Base-by-base conservation (phyloP, 2,888 invertebrate species). In the Macropis europaea region DNA sequence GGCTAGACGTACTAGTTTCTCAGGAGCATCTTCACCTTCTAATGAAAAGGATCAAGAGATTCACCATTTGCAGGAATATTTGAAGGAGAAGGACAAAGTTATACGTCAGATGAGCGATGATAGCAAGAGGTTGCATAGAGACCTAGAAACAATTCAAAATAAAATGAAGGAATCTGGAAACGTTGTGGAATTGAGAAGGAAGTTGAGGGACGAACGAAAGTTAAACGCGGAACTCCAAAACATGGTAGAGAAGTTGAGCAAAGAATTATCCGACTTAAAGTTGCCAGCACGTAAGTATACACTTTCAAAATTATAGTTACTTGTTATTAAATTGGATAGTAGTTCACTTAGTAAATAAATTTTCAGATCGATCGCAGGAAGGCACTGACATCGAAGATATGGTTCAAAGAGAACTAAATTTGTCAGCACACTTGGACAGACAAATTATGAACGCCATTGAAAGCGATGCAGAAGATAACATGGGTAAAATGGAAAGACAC, bases 51-150 rank as follows among this genome's bases (percentile, higher is more conserved):
- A 91, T 56, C 91, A 91, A 64, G 93, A 94, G 85, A 89, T 94
- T 1, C 90, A 90, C 17, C 90, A 91, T 64, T 87, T 94, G 34
- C 92, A 93, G 81, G 91, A 92, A 11, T 91, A 92, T 30, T 81
- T 95, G 0, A 92, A 66, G 91, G 92, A 93, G 47, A 93, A 93
- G 79, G 93, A 94, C 36, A 91, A 90, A 68, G 89, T 92, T 0
- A 91, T 92, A 0, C 91, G 92, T 60, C 93, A 93, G 13, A 93
- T 94, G 83, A 92, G 92, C 11, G 90, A 90, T 19, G 92, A 92
- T 60, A 92, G 91, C 56, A 92, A 92, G 76, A 91, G 89, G 63
- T 88, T 92, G 11, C 93, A 93, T 24, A 90, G 91, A 3, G 92
- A 91, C 78, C 81, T 92, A 38, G 90, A 91, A 76, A 91, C 90